These are phyloP conservation scores for Tachina fera DNA, from an alignment of 2,888 invertebrate genomes.

Conservation along the genomic window DNA sequence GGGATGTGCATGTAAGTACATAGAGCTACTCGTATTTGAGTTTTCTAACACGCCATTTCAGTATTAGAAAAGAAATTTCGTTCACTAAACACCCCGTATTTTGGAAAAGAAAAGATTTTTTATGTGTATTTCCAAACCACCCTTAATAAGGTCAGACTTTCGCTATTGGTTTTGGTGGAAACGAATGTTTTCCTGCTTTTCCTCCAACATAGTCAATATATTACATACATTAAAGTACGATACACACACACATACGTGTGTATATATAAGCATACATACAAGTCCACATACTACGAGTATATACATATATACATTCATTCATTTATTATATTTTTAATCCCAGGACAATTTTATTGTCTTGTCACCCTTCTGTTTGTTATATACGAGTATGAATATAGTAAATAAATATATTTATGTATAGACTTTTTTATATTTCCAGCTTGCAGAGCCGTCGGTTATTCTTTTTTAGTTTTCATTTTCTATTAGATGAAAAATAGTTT, in stretches of 20 bases:
- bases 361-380: constrained; percentile 54
- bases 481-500: constrained; percentile 60
- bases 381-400: not conserved
- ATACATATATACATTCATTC: constrained; percentile 13
- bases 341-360: constrained; percentile 61
- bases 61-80: constrained; percentile 33
- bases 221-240: not conserved
- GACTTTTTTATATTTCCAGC: constrained; percentile 51
- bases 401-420: too few relatives aligned
- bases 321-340: constrained; percentile 65
- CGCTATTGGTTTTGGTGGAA: constrained; percentile 49
- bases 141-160: constrained; percentile 27
- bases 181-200: constrained; percentile 2
- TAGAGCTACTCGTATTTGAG: not conserved
- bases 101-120: constrained; percentile 5
- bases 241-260: not conserved
- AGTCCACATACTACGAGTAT: not conserved
- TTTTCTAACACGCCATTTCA: constrained; percentile 55
- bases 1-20: not conserved
- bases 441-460: constrained; percentile 58
- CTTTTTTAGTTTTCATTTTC: constrained; percentile 8
- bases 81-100: constrained; percentile 41
- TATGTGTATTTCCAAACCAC: constrained; percentile 16
- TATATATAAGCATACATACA: not conserved
- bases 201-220: not conserved